phyloP scores from a whole-genome alignment of 2,113 vertebrate genomes.

The Tupaia chinensis region DNA sequence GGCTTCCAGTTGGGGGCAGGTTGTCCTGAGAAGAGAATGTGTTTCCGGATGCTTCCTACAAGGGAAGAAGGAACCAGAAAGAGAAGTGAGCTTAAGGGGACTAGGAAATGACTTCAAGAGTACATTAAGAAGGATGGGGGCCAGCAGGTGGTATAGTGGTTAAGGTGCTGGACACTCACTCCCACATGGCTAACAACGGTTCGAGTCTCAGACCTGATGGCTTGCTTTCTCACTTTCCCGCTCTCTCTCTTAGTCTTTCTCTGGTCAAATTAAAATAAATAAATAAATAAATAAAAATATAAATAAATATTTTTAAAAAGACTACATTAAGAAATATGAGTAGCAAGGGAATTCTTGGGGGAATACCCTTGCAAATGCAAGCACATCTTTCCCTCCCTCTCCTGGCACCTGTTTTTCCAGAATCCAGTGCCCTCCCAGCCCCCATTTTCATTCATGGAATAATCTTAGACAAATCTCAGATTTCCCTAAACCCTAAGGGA shows the following conservation, averaged over 20 bases:
- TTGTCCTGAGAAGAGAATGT: slow-evolving; percentile 66
- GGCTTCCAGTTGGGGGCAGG: slow-evolving; percentile 49
- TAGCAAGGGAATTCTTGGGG: neutral
- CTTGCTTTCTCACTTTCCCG: no score
- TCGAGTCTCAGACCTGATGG: no score
- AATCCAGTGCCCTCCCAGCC: neutral
- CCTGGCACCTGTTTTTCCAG: neutral
- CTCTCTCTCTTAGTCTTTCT: no score
- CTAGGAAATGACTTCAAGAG: neutral
- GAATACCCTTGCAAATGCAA: neutral
- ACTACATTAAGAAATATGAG: neutral
- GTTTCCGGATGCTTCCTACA: slow-evolving; percentile 66
- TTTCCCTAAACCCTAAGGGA: neutral
- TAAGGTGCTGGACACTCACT: no score
- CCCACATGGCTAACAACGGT: no score
- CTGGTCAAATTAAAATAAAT: no score
- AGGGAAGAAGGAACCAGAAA: neutral
- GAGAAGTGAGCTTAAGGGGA: neutral
- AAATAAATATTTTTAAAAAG: no score
- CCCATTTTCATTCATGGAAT: neutral
- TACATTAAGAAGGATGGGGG: neutral
- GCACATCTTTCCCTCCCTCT: neutral
- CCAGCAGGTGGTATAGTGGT: no score
- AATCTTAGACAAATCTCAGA: neutral
- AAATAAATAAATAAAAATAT: no score